Evolutionary conservation across 2,888 invertebrate species (phyloP).

Genomic region (Plutella xylostella): DNA sequence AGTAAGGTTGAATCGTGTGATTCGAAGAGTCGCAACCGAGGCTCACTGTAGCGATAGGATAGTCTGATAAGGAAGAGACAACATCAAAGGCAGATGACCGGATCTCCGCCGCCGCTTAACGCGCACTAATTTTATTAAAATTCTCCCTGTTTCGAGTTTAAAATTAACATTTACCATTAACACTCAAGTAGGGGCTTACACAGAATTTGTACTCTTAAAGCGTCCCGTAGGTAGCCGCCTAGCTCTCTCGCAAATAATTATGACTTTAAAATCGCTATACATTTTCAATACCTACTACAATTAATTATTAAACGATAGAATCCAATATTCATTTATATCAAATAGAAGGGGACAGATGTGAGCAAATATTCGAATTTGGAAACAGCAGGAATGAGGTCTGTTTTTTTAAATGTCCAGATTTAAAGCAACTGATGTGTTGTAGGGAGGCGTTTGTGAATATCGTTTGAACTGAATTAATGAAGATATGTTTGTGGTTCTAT

Average conservation of each 20-base stretch:
- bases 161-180: slow-evolving; percentile 60
- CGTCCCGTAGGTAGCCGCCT: slow-evolving; percentile 54
- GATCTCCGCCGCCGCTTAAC: slow-evolving; percentile 16
- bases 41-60: slow-evolving; percentile 62
- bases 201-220: slow-evolving; percentile 80
- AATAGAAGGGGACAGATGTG: slow-evolving; percentile 1
- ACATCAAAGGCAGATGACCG: slow-evolving; percentile 61
- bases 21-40: slow-evolving; percentile 43
- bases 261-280: slow-evolving; percentile 7
- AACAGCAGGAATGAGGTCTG: not conserved
- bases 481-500: not conserved
- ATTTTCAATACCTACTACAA: slow-evolving; percentile 6
- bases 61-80: slow-evolving; percentile 56
- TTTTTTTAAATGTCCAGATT: not conserved
- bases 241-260: slow-evolving; percentile 17
- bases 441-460: not conserved
- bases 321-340: not conserved
- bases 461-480: not conserved
- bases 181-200: slow-evolving; percentile 71
- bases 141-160: slow-evolving; percentile 51
- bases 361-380: slow-evolving; percentile 4
- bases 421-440: not conserved
- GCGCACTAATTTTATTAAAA: slow-evolving; percentile 19
- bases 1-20: slow-evolving; percentile 19
- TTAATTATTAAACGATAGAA: slow-evolving; percentile 2